phyloP scores from a whole-genome alignment of 1,140 invertebrate genomes.

The Planococcus citri region DNA sequence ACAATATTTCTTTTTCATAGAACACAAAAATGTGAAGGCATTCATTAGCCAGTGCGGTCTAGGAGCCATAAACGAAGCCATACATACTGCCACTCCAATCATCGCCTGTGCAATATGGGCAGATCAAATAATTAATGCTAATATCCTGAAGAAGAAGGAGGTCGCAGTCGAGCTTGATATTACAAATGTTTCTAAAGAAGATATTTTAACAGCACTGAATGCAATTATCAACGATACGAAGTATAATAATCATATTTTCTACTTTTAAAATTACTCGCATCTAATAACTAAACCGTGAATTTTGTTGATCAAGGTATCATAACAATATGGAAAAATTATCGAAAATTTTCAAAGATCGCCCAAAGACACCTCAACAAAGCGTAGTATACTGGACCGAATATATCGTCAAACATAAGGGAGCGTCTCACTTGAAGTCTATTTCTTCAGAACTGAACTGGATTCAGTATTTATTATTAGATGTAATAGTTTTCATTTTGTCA shows the following conservation, averaged over 20 bases:
- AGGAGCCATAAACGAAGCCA: slow-evolving; percentile 52
- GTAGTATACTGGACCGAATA: slow-evolving; percentile 49
- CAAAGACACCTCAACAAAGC: slow-evolving; percentile 38
- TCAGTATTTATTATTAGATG: slow-evolving; percentile 20
- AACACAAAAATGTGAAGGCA: slow-evolving; percentile 49
- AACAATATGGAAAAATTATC: slow-evolving; percentile 21
- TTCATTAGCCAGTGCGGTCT: slow-evolving; percentile 64
- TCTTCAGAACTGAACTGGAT: not conserved
- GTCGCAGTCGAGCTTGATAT: slow-evolving; percentile 23
- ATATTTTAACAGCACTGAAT: slow-evolving; percentile 32
- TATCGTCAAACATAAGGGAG: slow-evolving; percentile 35
- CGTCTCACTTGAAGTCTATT: slow-evolving; percentile 21
- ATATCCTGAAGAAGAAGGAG: slow-evolving; percentile 18
- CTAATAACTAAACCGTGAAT: too few relatives aligned
- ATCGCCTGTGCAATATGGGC: slow-evolving; percentile 52
- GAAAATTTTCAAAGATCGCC: slow-evolving; percentile 37
- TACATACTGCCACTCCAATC: slow-evolving; percentile 54
- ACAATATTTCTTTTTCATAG: slow-evolving; percentile 34
- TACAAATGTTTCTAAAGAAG: slow-evolving; percentile 31
- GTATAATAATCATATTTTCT: too few relatives aligned
- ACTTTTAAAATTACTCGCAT: too few relatives aligned
- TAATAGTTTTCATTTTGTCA: slow-evolving; percentile 18
- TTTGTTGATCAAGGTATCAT: too few relatives aligned
- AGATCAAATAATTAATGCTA: slow-evolving; percentile 46
- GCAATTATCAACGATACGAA: slow-evolving; percentile 34